Conservation (phyloP, 2,888 invertebrate genomes). For the Leptarthrus brevirostris region DNA sequence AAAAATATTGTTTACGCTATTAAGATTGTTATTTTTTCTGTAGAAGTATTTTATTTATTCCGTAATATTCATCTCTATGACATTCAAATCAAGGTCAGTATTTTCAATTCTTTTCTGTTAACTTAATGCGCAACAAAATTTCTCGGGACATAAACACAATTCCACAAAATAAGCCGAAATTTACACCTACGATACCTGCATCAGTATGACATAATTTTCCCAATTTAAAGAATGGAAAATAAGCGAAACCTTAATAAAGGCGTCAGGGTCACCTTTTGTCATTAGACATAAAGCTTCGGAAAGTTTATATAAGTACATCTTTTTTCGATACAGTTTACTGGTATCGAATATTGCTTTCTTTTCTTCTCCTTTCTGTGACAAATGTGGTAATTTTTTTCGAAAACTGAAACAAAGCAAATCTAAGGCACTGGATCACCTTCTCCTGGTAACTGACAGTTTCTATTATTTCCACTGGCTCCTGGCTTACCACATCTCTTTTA, state of each 20-base stretch:
- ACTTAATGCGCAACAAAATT: too few species aligned
- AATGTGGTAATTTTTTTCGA: slow-evolving; percentile 28
- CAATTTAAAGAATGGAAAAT: slow-evolving; percentile 7
- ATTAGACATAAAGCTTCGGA: neutral
- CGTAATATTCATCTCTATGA: too few species aligned
- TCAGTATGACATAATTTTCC: slow-evolving; percentile 4
- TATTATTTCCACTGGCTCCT: slow-evolving; percentile 27
- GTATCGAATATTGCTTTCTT: slow-evolving; percentile 5
- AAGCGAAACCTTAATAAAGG: slow-evolving; percentile 23
- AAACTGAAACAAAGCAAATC: slow-evolving; percentile 22
- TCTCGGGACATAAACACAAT: too few species aligned
- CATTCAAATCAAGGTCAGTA: too few species aligned
- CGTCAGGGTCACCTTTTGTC: neutral
- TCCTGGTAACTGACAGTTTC: slow-evolving; percentile 35
- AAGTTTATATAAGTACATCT: too few species aligned
- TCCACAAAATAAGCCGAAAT: too few species aligned
- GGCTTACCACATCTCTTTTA: slow-evolving; percentile 13
- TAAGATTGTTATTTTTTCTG: too few species aligned
- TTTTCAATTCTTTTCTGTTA: too few species aligned
- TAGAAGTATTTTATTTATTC: too few species aligned
- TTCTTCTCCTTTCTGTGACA: neutral
- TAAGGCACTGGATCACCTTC: slow-evolving; percentile 27
- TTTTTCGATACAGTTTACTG: slow-evolving; percentile 10
- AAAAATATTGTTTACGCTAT: too few species aligned
- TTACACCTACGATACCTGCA: slow-evolving; percentile 11